Base-by-base conservation (phyloP, 2,888 invertebrate species). In the Hirtodrosophila alboralis region DNA sequence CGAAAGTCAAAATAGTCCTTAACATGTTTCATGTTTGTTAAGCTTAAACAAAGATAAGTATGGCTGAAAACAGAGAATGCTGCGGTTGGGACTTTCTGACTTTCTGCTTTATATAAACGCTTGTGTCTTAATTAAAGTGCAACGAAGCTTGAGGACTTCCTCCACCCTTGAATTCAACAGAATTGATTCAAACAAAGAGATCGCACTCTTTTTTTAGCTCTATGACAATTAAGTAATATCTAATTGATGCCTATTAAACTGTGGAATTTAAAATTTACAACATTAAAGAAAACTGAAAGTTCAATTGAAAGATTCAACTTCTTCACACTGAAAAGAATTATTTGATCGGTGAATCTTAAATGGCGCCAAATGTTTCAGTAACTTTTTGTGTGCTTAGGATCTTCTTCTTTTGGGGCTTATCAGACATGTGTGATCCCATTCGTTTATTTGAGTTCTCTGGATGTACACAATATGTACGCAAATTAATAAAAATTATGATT, bases 401-500 rank as follows among this genome's bases (percentile, higher is more conserved):
- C n/a, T n/a, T n/a, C n/a, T n/a, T n/a, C n/a, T n/a, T n/a, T n/a
- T n/a, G n/a, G n/a, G n/a, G n/a, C n/a, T n/a, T n/a, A n/a, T n/a
- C n/a, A n/a, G n/a, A n/a, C n/a, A n/a, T 37, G 18, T 5, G 3
- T 27, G 33, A 27, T 14, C 18, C 3, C 31, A 2, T 27, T 8
- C 9, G n/a, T 6, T 23, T 30, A 1, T 16, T 18, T 16, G 16
- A n/a, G 14, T 30, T 31, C 12, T 3, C 1, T 41, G 30, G 1
- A 8, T 28, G 6, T 27, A 38, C 16, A 31, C 26, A 10, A 14
- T 23, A 27, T 16, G 51, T 9, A 44, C 10, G 26, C 9, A 21
- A 74, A 64, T 77, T 67, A 62, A 84, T 77, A 72, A 75, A 73
- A 62, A 75, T 78, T 79, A 79, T 83, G 64, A 69, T 83, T 73